Conservation (phyloP, 1,140 invertebrate genomes). For the Papilio aristodemus region DNA sequence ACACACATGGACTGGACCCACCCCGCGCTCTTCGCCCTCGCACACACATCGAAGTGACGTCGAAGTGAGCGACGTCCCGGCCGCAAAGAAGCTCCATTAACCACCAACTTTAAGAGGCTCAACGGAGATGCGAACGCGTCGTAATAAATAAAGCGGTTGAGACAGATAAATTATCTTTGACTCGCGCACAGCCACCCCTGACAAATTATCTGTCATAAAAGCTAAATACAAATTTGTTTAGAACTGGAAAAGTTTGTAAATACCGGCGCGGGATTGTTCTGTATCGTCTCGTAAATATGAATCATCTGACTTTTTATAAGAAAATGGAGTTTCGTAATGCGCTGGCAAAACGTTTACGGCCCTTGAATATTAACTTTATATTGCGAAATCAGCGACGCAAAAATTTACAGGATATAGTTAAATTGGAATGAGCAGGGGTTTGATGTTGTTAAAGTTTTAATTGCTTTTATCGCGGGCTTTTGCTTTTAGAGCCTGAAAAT, state of each 20-base stretch:
- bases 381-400: constrained; percentile 42
- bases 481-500: constrained; percentile 69
- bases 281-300: constrained; percentile 40
- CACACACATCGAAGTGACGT: not conserved
- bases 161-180: constrained; percentile 81
- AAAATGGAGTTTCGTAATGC: constrained; percentile 37
- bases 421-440: constrained; percentile 61
- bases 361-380: constrained; percentile 34
- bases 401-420: constrained; percentile 57
- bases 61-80: constrained; percentile 65
- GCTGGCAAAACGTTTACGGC: constrained; percentile 35
- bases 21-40: constrained; percentile 36
- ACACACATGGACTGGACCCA: constrained; percentile 47
- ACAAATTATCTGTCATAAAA: constrained; percentile 79
- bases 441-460: constrained; percentile 76
- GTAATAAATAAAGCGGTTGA: constrained; percentile 79
- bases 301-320: constrained; percentile 46
- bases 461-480: constrained; percentile 74
- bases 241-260: constrained; percentile 60
- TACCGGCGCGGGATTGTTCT: constrained; percentile 42
- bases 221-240: constrained; percentile 75
- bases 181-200: constrained; percentile 71
- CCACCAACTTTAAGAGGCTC: constrained; percentile 76
- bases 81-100: constrained; percentile 75
- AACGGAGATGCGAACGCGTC: constrained; percentile 72